Evolutionary conservation across 1,140 invertebrate species (phyloP).

Genomic region (Probaryconus sp.): DNA sequence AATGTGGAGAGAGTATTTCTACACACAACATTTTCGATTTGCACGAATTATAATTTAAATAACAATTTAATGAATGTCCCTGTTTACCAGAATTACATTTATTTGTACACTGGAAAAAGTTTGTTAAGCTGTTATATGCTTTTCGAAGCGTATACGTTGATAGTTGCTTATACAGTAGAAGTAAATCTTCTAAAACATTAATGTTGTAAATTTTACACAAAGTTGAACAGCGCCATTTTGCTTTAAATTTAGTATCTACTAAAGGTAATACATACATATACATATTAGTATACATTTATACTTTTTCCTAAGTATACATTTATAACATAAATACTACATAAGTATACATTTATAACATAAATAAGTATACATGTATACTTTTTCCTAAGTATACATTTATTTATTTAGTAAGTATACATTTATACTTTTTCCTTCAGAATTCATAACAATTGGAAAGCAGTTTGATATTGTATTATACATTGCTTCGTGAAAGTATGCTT

Average conservation of each 20-base stretch:
- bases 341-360: no score
- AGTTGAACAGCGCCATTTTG: constrained; percentile 12
- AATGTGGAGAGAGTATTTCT: constrained; percentile 16
- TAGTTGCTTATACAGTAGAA: no score
- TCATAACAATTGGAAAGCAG: constrained; percentile 20
- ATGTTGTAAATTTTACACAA: constrained; percentile 5
- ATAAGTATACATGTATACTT: no score
- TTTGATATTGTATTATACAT: background rate
- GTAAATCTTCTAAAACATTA: no score
- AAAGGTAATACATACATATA: no score
- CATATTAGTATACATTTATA: no score
- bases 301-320: no score
- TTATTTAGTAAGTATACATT: no score
- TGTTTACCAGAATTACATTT: background rate
- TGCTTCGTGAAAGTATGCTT: constrained; percentile 17
- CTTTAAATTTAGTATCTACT: background rate
- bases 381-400: no score
- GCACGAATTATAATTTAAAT: background rate
- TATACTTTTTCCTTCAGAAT: constrained; percentile 1
- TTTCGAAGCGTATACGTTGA: background rate
- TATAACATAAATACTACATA: no score
- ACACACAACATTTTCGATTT: constrained; percentile 6
- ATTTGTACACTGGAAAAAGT: background rate
- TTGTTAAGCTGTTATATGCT: background rate
- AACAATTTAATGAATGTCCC: background rate